Evolutionary conservation across 2,113 vertebrate species (phyloP).

Genomic region (Girardinichthys multiradiatus): DNA sequence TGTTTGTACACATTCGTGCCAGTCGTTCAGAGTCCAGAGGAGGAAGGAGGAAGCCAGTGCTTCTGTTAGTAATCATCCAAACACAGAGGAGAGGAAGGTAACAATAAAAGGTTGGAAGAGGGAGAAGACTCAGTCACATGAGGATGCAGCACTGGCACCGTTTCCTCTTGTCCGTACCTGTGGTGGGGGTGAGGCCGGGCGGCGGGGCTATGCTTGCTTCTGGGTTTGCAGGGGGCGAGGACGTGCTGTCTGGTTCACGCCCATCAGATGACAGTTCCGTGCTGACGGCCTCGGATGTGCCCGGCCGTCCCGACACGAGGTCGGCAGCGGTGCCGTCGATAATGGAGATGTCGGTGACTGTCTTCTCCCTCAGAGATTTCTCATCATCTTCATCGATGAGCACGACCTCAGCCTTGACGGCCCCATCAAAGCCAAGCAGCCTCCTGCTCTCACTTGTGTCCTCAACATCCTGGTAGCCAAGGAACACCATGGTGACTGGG

Average conservation of each 20-base stretch:
- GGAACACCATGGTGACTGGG: constrained; percentile 97
- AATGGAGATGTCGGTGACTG: constrained; percentile 92
- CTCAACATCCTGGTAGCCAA: constrained; percentile 94
- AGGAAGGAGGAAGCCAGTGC: constrained; percentile 80
- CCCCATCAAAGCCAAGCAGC: constrained; percentile 92
- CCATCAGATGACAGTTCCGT: constrained; percentile 96
- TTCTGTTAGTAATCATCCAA: constrained; percentile 88
- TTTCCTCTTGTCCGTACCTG: constrained; percentile 99
- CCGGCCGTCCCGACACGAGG: constrained; percentile 89
- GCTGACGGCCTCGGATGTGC: constrained; percentile 87
- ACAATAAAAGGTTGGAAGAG: constrained; percentile 69
- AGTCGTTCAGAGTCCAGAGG: constrained; percentile 65
- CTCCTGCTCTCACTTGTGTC: constrained; percentile 92
- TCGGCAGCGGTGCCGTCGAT: constrained; percentile 94
- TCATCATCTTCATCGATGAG: constrained; percentile 96
- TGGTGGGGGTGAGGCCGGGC: constrained; percentile 84
- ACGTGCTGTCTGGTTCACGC: constrained; percentile 87
- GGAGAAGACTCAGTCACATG: constrained; percentile 90
- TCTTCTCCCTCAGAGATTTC: constrained; percentile 96
- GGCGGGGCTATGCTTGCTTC: constrained; percentile 79
- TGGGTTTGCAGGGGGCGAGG: constrained; percentile 77
- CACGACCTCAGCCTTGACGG: constrained; percentile 95
- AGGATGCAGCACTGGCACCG: constrained; percentile 98
- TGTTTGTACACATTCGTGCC: constrained; percentile 44
- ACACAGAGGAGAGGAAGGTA: constrained; percentile 81